phyloP scores from a whole-genome alignment of 2,888 invertebrate genomes.

The Tiphia femorata region DNA sequence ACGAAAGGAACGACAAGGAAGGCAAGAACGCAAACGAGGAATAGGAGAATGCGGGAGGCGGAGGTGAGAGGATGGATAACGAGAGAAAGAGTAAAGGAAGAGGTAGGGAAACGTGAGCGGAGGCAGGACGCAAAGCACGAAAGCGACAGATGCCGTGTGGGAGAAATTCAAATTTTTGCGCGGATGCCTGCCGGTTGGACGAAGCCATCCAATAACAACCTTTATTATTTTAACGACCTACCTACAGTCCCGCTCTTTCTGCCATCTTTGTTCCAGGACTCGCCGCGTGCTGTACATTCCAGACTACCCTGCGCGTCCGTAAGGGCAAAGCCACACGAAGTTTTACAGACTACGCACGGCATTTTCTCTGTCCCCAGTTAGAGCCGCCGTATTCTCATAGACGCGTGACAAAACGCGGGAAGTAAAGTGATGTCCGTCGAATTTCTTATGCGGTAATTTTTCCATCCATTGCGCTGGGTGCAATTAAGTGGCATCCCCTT shows the following conservation, averaged over 20 bases:
- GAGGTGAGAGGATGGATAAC: background rate
- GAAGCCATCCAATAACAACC: conserved; percentile 55
- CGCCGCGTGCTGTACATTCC: too few relatives aligned
- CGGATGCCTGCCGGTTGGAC: conserved; percentile 32
- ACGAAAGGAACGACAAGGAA: background rate
- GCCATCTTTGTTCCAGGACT: conserved; percentile 35
- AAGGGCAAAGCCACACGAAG: too few relatives aligned
- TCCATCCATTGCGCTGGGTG: too few relatives aligned
- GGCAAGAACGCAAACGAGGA: background rate
- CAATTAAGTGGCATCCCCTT: too few relatives aligned
- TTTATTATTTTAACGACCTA: conserved; percentile 63
- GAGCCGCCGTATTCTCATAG: too few relatives aligned
- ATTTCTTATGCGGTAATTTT: too few relatives aligned
- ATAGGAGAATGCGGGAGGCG: background rate
- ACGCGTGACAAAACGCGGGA: too few relatives aligned
- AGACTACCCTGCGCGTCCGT: too few relatives aligned
- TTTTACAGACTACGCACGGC: too few relatives aligned
- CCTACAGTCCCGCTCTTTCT: conserved; percentile 19
- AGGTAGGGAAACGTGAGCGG: conserved; percentile 1
- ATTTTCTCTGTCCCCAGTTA: too few relatives aligned
- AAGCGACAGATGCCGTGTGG: conserved; percentile 52
- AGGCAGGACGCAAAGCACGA: conserved; percentile 33
- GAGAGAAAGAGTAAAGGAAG: conserved; percentile 17
- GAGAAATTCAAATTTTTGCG: conserved; percentile 58
- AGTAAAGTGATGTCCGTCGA: too few relatives aligned